Percentiles rank a stretch among this genome's conserved stretches.
These are phyloP conservation scores for Ctenodactylus gundi DNA, from an alignment of 2,113 vertebrate species.

Conservation along the genomic window DNA sequence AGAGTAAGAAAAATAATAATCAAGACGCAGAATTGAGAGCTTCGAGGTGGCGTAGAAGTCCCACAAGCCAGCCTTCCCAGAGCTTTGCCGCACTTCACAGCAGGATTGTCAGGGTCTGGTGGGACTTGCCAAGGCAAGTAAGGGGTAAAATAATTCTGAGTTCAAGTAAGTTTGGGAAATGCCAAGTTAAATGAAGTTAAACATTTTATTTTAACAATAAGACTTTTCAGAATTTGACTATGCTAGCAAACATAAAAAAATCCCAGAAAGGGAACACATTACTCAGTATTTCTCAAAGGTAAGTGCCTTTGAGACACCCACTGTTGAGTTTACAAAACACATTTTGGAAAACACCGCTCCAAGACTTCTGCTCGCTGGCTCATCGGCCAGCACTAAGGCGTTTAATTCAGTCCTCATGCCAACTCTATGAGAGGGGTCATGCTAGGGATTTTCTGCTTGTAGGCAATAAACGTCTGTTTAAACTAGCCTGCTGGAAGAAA, in stretches of 20 bases:
- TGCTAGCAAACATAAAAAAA: background rate
- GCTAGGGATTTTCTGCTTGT: background rate
- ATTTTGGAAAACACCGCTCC: background rate
- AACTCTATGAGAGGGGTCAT: background rate
- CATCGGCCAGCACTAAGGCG: background rate
- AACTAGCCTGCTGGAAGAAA: background rate
- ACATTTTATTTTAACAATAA: background rate
- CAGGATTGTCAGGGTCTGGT: background rate
- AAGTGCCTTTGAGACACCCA: fast-evolving
- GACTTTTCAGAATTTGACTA: background rate
- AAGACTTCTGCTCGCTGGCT: background rate
- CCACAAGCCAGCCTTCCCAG: background rate
- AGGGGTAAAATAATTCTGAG: background rate
- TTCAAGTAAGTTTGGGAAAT: background rate
- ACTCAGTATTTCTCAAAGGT: background rate
- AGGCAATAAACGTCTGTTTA: background rate
- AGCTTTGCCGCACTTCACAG: background rate
- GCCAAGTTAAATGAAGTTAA: background rate
- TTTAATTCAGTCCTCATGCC: background rate
- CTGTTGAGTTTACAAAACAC: background rate
- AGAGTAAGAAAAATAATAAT: background rate
- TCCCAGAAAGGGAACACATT: background rate
- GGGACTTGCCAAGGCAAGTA: background rate
- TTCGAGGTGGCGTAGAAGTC: constrained; percentile 3
- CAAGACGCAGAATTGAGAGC: background rate